phyloP scores from a whole-genome alignment of 2,888 invertebrate species.

The Pyrochroa serraticornis region DNA sequence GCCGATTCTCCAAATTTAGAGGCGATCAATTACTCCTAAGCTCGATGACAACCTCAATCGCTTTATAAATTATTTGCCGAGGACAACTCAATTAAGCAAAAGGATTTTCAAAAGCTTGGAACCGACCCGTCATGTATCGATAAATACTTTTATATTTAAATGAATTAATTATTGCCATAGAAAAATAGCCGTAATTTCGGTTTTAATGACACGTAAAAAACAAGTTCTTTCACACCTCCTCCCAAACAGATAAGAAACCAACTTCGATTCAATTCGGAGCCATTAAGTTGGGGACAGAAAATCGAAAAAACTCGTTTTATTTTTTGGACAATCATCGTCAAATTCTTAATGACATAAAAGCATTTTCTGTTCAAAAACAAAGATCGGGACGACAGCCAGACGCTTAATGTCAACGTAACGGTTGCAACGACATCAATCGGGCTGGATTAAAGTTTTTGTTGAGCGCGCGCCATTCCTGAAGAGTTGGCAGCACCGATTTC shows the following conservation, averaged over 20 bases:
- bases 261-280: conserved; percentile 21
- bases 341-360: conserved; percentile 17
- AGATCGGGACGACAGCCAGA: not conserved
- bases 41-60: conserved; percentile 29
- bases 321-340: conserved; percentile 25
- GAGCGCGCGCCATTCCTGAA: too few species aligned
- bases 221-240: conserved; percentile 50
- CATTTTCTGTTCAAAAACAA: conserved; percentile 8
- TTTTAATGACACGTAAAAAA: conserved; percentile 47
- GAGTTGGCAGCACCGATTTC: too few species aligned
- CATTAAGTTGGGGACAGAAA: conserved; percentile 22
- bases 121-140: conserved; percentile 43
- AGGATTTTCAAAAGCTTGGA: conserved; percentile 37
- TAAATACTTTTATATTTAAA: conserved; percentile 52
- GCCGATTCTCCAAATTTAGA: too few species aligned
- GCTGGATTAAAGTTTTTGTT: too few species aligned
- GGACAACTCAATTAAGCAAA: conserved; percentile 43
- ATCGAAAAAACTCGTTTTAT: conserved; percentile 15
- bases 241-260: conserved; percentile 23
- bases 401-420: too few species aligned
- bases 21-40: too few species aligned
- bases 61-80: conserved; percentile 28
- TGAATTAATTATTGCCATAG: conserved; percentile 50
- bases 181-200: conserved; percentile 49
- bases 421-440: too few species aligned